Evolutionary conservation across 2,113 vertebrate species (phyloP).

Genomic region (Tenrec ecaudatus): DNA sequence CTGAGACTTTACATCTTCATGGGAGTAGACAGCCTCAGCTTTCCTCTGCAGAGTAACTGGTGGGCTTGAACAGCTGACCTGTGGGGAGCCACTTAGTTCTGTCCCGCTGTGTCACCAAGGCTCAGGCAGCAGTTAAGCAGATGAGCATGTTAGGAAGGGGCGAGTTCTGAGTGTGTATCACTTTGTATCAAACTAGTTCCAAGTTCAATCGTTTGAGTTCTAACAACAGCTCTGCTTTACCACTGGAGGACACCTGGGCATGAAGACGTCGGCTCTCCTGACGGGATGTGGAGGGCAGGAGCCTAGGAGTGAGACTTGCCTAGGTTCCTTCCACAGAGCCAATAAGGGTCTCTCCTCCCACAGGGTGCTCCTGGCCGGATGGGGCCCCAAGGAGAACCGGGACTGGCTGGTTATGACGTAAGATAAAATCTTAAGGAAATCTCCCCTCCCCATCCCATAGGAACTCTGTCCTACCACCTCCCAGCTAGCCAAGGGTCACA

Average conservation of each 20-base stretch:
- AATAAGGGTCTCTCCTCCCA: not conserved
- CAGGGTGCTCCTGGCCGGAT: constrained; percentile 96
- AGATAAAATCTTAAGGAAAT: constrained; percentile 40
- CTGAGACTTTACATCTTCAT: too few relatives aligned
- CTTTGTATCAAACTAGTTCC: not conserved
- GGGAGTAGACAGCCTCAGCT: too few relatives aligned
- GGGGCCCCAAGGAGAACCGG: constrained; percentile 96
- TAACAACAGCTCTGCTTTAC: not conserved
- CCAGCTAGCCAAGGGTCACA: not conserved
- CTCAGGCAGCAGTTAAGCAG: not conserved
- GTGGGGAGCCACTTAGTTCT: too few relatives aligned
- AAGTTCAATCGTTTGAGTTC: not conserved
- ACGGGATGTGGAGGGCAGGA: not conserved
- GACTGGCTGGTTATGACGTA: constrained; percentile 95
- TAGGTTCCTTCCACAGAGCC: fast-evolving
- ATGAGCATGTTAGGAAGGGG: not conserved
- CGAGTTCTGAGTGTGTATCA: not conserved
- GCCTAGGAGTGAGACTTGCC: not conserved
- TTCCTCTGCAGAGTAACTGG: too few relatives aligned
- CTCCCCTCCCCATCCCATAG: not conserved
- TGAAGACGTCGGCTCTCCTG: not conserved
- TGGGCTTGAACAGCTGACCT: too few relatives aligned
- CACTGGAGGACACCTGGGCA: not conserved
- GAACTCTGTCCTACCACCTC: not conserved
- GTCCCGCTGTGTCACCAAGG: too few relatives aligned